Evolutionary conservation across 2,888 invertebrate genomes (phyloP).

Genomic region (Lochmaea capreae): DNA sequence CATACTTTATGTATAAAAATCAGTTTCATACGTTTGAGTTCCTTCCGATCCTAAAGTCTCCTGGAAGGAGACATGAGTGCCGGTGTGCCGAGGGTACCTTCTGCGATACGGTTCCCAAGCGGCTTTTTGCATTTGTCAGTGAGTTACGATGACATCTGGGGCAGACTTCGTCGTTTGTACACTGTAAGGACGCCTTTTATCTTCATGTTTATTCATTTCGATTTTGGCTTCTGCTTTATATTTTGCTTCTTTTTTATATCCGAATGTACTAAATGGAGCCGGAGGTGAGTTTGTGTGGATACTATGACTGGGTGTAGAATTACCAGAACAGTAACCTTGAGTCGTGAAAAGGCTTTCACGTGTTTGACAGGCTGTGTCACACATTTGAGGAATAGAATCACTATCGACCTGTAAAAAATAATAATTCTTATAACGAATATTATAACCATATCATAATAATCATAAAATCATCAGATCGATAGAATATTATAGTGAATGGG

Average conservation of each 20-base stretch:
- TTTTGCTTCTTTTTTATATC: slow-evolving; percentile 65
- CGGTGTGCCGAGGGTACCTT: slow-evolving; percentile 68
- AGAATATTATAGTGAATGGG: no score
- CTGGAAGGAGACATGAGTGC: slow-evolving; percentile 41
- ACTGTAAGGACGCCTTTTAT: slow-evolving; percentile 73
- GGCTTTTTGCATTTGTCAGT: slow-evolving; percentile 79
- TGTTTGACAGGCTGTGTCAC: slow-evolving; percentile 85
- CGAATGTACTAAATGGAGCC: slow-evolving; percentile 70
- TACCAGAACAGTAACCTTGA: slow-evolving; percentile 61
- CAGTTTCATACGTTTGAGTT: slow-evolving; percentile 59
- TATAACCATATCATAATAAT: no score
- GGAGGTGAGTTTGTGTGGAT: slow-evolving; percentile 60
- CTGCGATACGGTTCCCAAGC: slow-evolving; percentile 73
- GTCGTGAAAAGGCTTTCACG: slow-evolving; percentile 79
- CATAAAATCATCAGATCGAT: no score
- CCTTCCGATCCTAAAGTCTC: slow-evolving; percentile 56
- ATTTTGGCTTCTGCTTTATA: slow-evolving; percentile 72
- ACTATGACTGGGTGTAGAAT: slow-evolving; percentile 63
- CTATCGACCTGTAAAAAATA: slow-evolving; percentile 52
- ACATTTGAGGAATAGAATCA: slow-evolving; percentile 70
- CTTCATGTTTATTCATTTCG: slow-evolving; percentile 63
- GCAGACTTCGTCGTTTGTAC: slow-evolving; percentile 89
- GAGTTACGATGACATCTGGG: slow-evolving; percentile 89
- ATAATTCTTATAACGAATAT: no score
- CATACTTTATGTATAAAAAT: slow-evolving; percentile 58